phyloP scores from a whole-genome alignment of 2,888 invertebrate genomes.

The Drosophila fulvimacula region DNA sequence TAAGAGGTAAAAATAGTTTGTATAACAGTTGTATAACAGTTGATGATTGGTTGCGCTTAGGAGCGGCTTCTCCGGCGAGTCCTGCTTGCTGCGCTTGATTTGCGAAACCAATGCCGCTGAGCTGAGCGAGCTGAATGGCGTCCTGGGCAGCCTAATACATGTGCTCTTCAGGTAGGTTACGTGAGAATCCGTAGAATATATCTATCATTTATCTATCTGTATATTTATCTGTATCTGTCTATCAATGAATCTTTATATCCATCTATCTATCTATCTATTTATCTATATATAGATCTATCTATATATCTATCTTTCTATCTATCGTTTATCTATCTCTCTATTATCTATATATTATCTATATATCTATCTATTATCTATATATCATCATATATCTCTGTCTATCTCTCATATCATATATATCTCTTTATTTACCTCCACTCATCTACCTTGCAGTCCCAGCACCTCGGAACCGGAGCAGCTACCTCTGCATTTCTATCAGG shows the following conservation, averaged over 20 bases:
- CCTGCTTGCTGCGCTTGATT: conserved; percentile 88
- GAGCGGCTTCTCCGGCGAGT: conserved; percentile 86
- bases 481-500: conserved; percentile 79
- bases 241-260: too few relatives aligned
- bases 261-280: too few relatives aligned
- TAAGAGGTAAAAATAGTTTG: too few relatives aligned
- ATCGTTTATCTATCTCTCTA: too few relatives aligned
- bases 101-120: conserved; percentile 87
- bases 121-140: conserved; percentile 86
- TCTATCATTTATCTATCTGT: not conserved
- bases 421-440: not conserved
- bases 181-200: not conserved
- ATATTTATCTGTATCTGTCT: too few relatives aligned
- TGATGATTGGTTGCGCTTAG: conserved; percentile 47
- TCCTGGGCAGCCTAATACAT: conserved; percentile 88
- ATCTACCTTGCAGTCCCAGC: conserved; percentile 66
- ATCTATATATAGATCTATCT: too few relatives aligned
- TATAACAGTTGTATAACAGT: not conserved
- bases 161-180: conserved; percentile 88
- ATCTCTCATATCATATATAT: too few relatives aligned
- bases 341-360: too few relatives aligned
- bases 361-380: too few relatives aligned
- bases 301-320: too few relatives aligned
- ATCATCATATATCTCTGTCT: too few relatives aligned
- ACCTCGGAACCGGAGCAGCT: conserved; percentile 78